These are phyloP conservation scores for Lasioglossum lativentre DNA, from an alignment of 2,888 invertebrate genomes.

Conservation along the genomic window DNA sequence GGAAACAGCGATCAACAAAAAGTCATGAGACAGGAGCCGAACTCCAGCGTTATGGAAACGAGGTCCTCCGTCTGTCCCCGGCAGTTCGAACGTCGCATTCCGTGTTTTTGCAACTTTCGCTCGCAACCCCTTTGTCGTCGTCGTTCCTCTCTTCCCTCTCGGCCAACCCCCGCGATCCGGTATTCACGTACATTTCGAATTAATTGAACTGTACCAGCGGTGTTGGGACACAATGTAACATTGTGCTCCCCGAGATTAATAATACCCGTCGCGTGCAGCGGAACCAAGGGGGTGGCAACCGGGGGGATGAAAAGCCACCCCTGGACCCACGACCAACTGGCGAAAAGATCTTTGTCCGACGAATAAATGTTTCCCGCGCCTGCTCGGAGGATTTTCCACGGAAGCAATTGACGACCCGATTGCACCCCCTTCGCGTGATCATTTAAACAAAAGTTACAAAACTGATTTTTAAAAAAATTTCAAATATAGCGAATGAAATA, in stretches of 20 bases:
- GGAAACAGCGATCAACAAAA: constrained; percentile 21
- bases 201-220: constrained; percentile 78
- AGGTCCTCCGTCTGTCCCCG: constrained; percentile 10
- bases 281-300: not conserved
- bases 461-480: too few species aligned
- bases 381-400: too few species aligned
- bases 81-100: constrained; percentile 19
- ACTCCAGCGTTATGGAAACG: constrained; percentile 12
- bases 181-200: constrained; percentile 77
- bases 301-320: constrained; percentile 36
- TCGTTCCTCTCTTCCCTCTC: not conserved
- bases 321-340: constrained; percentile 28
- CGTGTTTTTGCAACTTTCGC: constrained; percentile 43
- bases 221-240: constrained; percentile 75
- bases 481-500: too few species aligned
- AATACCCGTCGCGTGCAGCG: constrained; percentile 71
- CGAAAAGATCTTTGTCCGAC: constrained; percentile 25
- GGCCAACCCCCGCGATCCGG: constrained; percentile 61
- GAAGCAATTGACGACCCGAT: too few species aligned
- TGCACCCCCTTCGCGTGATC: too few species aligned
- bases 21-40: constrained; percentile 1
- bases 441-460: too few species aligned
- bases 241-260: constrained; percentile 78
- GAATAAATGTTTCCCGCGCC: constrained; percentile 23
- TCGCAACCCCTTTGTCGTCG: constrained; percentile 40